Evolutionary conservation across 2,888 invertebrate species (phyloP), one percentile per base, ranked within the genome.

Genomic region (Pyrrhia umbra): DNA sequence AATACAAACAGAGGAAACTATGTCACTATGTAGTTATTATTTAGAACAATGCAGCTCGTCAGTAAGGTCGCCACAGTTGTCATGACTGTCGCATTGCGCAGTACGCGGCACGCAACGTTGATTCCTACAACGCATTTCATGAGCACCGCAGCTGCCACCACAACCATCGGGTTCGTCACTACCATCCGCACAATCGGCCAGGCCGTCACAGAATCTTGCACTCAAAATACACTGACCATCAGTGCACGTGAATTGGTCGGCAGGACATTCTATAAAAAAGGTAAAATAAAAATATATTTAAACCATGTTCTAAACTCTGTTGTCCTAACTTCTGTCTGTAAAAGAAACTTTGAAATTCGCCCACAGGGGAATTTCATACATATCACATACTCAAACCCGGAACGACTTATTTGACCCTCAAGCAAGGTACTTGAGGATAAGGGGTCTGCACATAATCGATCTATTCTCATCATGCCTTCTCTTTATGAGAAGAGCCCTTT

Each of bases 181-280:
- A 59, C 95, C 93, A 77, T 97, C 97, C 0, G 82, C 85, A 82
- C 97, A 97, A 85, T 97, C 97, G 1, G 94, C 89, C 52, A 95
- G 90, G 0, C 97, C 96, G 81, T 97, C 97, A 86, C 97, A 97
- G 89, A 97, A 97, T 58, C 96, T 93, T 46, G 95, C 93, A 62
- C 95, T 95, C 20, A 92, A 83, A 75, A 97, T 96, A 89, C 97
- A 97, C 68, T 94, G 92, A 15, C 96, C 97, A 82, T 96, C 95
- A 46, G 95, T 95, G 86, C 97, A 97, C 0, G 95, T 93, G 65
- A 95, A 95, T 79, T 95, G 92, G 64, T 91, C 86, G 63, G 86
- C 82, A 6, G 94, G 92, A 78, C 95, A 95, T 80, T 90, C 95
- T 95, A 83, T 49, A 89, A 88, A 56, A 20, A 6, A n/a, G n/a